Evolutionary conservation across 2,888 invertebrate genomes (phyloP).

Genomic region (Macrostomum cliftonense): DNA sequence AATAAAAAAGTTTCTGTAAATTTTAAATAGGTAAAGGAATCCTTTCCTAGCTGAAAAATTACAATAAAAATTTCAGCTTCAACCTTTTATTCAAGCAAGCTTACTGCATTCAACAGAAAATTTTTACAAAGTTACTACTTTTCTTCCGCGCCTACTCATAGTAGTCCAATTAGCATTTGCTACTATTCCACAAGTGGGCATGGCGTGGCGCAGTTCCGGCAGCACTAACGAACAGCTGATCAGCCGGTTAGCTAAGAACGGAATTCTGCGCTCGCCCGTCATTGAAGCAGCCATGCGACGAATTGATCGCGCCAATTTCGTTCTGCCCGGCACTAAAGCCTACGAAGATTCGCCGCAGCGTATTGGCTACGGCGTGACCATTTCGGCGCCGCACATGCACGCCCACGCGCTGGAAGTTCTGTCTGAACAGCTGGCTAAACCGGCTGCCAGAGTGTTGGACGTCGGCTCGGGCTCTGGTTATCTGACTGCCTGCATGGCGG

Average conservation of each 20-base stretch:
- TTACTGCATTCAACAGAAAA: no score
- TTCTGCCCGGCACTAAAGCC: conserved; percentile 41
- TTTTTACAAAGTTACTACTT: no score
- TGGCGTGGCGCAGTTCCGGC: conserved; percentile 3
- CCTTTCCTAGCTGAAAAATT: no score
- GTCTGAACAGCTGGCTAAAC: conserved; percentile 23
- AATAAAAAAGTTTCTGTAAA: no score
- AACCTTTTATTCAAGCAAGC: no score
- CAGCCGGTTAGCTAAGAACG: conserved; percentile 40
- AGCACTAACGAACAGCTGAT: conserved; percentile 2
- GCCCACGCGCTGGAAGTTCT: conserved; percentile 37
- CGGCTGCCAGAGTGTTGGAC: conserved; percentile 41
- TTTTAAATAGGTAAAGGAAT: no score
- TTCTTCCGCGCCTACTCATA: no score
- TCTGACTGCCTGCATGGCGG: conserved; percentile 37
- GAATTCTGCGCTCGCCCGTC: conserved; percentile 53
- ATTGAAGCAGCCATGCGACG: conserved; percentile 62
- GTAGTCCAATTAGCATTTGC: neutral
- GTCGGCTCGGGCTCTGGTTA: conserved; percentile 40
- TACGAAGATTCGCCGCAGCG: conserved; percentile 71
- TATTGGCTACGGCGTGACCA: conserved; percentile 43
- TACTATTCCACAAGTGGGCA: neutral
- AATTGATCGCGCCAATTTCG: conserved; percentile 66
- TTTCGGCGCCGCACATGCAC: conserved; percentile 82
- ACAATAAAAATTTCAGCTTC: no score